Conservation (phyloP, 2,888 invertebrate genomes). For the Polia nebulosa region DNA sequence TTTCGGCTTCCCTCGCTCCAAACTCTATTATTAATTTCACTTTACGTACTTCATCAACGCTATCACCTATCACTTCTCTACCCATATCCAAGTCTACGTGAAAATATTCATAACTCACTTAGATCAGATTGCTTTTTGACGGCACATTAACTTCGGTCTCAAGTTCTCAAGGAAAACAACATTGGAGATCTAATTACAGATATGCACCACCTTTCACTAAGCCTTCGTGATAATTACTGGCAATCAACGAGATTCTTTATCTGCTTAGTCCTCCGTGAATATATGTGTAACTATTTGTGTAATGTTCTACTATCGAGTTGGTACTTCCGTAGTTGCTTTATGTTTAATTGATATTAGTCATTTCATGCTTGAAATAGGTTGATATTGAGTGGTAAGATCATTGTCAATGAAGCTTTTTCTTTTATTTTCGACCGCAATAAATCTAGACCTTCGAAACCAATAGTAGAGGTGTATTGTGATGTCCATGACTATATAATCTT, state of each 20-base stretch:
- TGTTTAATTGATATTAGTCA: conserved; percentile 25
- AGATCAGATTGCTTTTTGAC: conserved; percentile 61
- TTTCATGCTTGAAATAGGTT: neutral
- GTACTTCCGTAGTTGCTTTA: conserved; percentile 36
- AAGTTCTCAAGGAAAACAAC: conserved; percentile 74
- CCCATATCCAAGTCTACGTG: conserved; percentile 31
- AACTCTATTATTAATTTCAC: conserved; percentile 16
- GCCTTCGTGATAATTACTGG: conserved; percentile 60
- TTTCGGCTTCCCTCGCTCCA: neutral
- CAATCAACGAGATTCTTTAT: conserved; percentile 60
- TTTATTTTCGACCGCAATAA: neutral
- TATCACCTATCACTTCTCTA: conserved; percentile 17
- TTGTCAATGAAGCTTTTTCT: neutral
- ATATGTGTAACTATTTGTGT: conserved; percentile 46
- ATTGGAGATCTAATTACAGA: conserved; percentile 75
- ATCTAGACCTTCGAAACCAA: too few relatives aligned
- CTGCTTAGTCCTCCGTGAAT: conserved; percentile 53
- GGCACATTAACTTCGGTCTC: conserved; percentile 62
- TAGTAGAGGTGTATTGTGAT: neutral
- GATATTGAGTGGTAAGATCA: neutral
- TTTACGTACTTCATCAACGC: conserved; percentile 20
- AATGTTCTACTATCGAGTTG: conserved; percentile 16
- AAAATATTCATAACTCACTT: conserved; percentile 62
- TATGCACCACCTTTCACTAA: conserved; percentile 73
- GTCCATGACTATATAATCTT: neutral